phyloP scores from a whole-genome alignment of 2,888 invertebrate species.

The Crioceris asparagi region DNA sequence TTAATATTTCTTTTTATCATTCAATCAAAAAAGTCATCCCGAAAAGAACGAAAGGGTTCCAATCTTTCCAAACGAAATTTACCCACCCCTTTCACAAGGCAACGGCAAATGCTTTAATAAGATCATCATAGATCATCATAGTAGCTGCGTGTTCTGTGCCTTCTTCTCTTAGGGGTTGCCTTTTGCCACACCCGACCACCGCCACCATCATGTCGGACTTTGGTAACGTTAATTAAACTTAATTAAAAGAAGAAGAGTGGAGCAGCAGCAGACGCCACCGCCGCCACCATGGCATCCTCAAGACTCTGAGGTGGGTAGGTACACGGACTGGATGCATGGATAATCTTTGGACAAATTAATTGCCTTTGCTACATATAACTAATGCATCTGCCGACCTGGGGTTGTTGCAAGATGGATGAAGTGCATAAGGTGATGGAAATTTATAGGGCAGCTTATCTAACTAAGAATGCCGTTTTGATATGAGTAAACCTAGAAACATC shows the following conservation, averaged over 20 bases:
- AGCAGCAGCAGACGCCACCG: slow-evolving; percentile 11
- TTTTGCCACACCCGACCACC: slow-evolving; percentile 14
- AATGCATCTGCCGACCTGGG: slow-evolving; percentile 13
- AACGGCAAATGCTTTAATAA: slow-evolving; percentile 20
- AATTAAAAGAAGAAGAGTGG: slow-evolving; percentile 39
- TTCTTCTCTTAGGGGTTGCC: slow-evolving; percentile 11
- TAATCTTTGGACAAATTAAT: slow-evolving; percentile 42
- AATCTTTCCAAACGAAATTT: too few species aligned
- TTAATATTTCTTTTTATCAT: too few species aligned
- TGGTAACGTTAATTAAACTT: slow-evolving; percentile 43
- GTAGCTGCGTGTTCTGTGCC: slow-evolving; percentile 9
- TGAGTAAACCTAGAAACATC: too few species aligned
- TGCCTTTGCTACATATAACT: slow-evolving; percentile 30
- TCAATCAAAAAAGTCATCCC: too few species aligned
- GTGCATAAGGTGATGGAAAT: too few species aligned
- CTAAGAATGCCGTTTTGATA: too few species aligned
- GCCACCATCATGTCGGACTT: slow-evolving; percentile 36
- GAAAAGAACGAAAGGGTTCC: too few species aligned
- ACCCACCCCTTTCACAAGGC: too few species aligned
- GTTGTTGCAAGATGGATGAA: too few species aligned
- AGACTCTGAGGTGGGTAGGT: slow-evolving; percentile 32
- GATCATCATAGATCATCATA: slow-evolving; percentile 31
- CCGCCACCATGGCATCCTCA: slow-evolving; percentile 21
- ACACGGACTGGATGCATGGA: slow-evolving; percentile 30
- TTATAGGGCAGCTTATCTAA: too few species aligned